Base-by-base conservation (phyloP, 2,113 vertebrate species). In the Dromiciops gliroides region DNA sequence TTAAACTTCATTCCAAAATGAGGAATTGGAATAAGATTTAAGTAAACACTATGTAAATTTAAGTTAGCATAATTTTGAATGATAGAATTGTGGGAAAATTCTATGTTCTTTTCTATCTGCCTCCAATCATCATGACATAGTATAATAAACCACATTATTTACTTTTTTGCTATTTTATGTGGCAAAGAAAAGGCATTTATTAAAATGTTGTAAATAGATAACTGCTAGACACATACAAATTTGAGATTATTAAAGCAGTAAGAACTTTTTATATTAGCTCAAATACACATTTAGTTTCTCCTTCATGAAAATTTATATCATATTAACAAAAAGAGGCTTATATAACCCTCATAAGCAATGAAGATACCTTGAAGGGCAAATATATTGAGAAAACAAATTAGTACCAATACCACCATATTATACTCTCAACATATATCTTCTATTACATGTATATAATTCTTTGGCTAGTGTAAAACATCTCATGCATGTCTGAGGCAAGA, bases 301-400 rank as follows among this genome's bases (percentile, higher is more conserved):
- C 90, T 28, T 47, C 94, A 92, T 92, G 91, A 95, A 95, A 49
- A 93, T 93, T 92, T 94, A 67, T 91, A 95, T 92, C 28, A 94
- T 31, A 91, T 53, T 92, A 92, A 94, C 93, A 47, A 95, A 52
- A 51, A 92, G 51, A 23, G 51, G 23, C 3, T 52, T 52, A 52
- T 52, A 52, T 52, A 24, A 52, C 51, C 3, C 51, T 51, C 5
- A 24, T 52, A 52, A 23, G 23, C 23, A 52, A 52, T 52, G 51
- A 52, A 52, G 22, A 24, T 52, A 6, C 23, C 51, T 52, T 52
- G 51, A 52, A 52, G 51, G 51, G 24, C 22, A 52, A 52, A 52
- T 51, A 19, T 51, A 51, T 24, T 24, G 23, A 52, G 51, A 52
- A 52, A 52, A 52, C 7, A 52, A 52, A 52, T 51, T 19, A 52